Percentiles rank a stretch among this genome's conserved stretches.
phyloP scores from a whole-genome alignment of 2,888 invertebrate species.

The Allacma fusca region DNA sequence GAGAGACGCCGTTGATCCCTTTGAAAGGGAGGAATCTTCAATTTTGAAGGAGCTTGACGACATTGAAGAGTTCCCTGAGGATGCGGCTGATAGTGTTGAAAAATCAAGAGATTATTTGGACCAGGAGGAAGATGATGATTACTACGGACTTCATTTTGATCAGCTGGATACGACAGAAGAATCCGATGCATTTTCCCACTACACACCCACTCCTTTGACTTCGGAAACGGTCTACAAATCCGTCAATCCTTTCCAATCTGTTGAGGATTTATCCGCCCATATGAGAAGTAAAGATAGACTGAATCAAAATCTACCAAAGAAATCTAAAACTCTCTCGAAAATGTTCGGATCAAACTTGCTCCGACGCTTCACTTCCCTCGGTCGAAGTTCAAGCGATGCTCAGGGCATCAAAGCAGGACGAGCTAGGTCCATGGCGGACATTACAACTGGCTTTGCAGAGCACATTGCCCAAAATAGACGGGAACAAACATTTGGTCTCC shows the following conservation, averaged over 20 bases:
- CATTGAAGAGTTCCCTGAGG: conserved; percentile 50
- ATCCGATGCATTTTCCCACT: conserved; percentile 5
- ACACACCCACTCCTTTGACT: conserved; percentile 42
- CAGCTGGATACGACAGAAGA: conserved; percentile 49
- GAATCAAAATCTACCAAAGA: conserved; percentile 27
- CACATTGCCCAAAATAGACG: conserved; percentile 53
- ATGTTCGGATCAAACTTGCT: conserved; percentile 53
- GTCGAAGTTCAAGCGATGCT: conserved; percentile 49
- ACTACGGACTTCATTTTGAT: conserved; percentile 57
- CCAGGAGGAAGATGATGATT: conserved; percentile 56
- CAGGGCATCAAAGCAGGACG: conserved; percentile 16
- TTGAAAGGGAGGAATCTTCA: conserved; percentile 44
- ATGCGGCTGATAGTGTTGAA: conserved; percentile 43
- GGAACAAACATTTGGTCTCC: conserved; percentile 40
- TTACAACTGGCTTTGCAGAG: conserved; percentile 56
- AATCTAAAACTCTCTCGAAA: conserved; percentile 52
- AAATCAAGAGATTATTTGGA: conserved; percentile 52
- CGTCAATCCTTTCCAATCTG: conserved; percentile 47
- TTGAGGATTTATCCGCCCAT: conserved; percentile 17
- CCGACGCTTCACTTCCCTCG: conserved; percentile 44
- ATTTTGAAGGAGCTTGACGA: conserved; percentile 52
- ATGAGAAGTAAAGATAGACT: background rate
- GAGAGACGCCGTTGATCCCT: conserved; percentile 37
- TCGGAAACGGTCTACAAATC: conserved; percentile 51
- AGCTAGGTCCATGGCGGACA: conserved; percentile 51